phyloP scores from a whole-genome alignment of 2,797 vertebrate species.

The Lates japonicus region DNA sequence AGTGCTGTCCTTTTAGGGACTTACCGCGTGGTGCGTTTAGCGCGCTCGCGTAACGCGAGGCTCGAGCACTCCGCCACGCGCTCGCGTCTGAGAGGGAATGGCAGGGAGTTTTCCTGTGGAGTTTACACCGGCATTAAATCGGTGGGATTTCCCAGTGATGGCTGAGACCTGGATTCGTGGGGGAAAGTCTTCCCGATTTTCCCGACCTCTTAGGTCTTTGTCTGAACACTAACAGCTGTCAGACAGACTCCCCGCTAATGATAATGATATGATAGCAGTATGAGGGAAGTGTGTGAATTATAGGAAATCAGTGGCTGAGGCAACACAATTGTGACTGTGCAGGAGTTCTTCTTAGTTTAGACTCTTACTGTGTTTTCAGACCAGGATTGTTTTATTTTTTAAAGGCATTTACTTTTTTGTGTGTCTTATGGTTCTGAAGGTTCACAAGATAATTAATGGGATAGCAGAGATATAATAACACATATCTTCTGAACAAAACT shows the following conservation, averaged over 20 bases:
- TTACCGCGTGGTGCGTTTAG: conserved; percentile 41
- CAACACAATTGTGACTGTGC: not conserved
- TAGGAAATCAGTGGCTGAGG: conserved; percentile 18
- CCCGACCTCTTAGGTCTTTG: not conserved
- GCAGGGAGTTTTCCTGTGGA: conserved; percentile 80
- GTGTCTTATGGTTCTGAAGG: not conserved
- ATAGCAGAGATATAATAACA: not conserved
- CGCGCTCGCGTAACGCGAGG: not conserved
- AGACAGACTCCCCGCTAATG: no score
- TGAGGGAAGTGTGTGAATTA: conserved; percentile 5
- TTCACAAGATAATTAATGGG: not conserved
- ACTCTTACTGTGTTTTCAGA: not conserved
- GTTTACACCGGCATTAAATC: conserved; percentile 56
- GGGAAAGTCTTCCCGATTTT: conserved; percentile 50
- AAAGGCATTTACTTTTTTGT: not conserved
- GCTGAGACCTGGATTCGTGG: conserved; percentile 4
- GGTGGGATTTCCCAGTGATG: conserved; percentile 74
- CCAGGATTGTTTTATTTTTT: no score
- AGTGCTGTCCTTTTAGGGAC: conserved; percentile 36
- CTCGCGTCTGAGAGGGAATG: conserved; percentile 28
- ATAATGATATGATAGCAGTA: no score
- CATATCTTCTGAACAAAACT: not conserved
- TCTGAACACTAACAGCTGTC: not conserved
- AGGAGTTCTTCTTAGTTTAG: not conserved
- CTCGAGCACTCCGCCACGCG: not conserved